Evolutionary conservation across 2,888 invertebrate species (phyloP).

Genomic region (Graphium colonna): DNA sequence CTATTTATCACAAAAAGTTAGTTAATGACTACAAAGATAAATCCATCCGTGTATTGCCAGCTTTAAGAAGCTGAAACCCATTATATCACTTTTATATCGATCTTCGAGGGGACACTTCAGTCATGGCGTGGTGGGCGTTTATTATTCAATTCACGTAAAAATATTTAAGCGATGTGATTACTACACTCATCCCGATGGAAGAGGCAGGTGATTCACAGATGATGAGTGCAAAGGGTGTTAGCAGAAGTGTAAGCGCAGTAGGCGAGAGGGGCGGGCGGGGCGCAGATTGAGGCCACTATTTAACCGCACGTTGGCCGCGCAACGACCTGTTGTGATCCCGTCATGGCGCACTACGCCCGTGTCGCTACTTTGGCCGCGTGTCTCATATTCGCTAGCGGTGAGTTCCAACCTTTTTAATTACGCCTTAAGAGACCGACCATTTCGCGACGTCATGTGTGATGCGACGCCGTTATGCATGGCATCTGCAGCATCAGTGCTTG

Average conservation of each 20-base stretch:
- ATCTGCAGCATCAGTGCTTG: constrained; percentile 59
- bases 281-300: constrained; percentile 79
- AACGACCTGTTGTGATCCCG: constrained; percentile 81
- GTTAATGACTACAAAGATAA: too few relatives aligned
- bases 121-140: constrained; percentile 4
- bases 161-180: constrained; percentile 10
- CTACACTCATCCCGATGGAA: constrained; percentile 27
- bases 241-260: constrained; percentile 71
- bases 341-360: constrained; percentile 80
- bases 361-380: constrained; percentile 79
- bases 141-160: constrained; percentile 4
- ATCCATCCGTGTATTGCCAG: too few relatives aligned
- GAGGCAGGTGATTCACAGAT: constrained; percentile 62
- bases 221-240: constrained; percentile 71
- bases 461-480: constrained; percentile 52
- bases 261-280: constrained; percentile 77
- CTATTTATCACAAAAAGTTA: too few relatives aligned
- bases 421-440: constrained; percentile 66
- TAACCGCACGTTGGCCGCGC: constrained; percentile 75
- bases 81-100: too few relatives aligned
- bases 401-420: constrained; percentile 77
- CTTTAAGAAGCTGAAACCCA: too few relatives aligned
- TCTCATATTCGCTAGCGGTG: constrained; percentile 78
- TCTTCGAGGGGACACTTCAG: too few relatives aligned
- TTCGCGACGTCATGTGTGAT: constrained; percentile 71